A percentile compares a stretch with the other conserved stretches of the same genome.
These are phyloP conservation scores for Garra rufa DNA, from an alignment of 2,113 vertebrate genomes.

Conservation along the genomic window DNA sequence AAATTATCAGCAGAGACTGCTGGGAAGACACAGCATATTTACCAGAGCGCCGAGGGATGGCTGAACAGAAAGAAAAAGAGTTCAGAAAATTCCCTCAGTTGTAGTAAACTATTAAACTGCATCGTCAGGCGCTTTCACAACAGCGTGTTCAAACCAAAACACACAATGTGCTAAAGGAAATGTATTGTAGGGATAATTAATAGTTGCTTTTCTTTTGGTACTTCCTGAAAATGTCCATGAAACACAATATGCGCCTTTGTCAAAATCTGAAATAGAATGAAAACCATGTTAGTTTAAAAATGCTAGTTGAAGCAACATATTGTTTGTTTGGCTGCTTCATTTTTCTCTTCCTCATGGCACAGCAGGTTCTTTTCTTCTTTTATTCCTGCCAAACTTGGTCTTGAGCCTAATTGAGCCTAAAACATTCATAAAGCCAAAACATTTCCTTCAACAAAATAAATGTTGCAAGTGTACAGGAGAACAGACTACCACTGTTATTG, in stretches of 20 bases:
- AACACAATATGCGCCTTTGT: background rate
- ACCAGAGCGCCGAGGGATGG: background rate
- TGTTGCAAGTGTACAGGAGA: background rate
- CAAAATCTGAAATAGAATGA: background rate
- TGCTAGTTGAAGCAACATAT: background rate
- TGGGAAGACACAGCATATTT: background rate
- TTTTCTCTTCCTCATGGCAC: background rate
- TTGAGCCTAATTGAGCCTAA: background rate
- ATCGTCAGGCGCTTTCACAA: background rate
- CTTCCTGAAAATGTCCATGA: background rate
- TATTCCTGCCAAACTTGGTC: background rate
- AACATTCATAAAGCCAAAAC: background rate
- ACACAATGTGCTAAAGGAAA: background rate
- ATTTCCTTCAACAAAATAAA: background rate
- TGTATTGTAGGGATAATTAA: background rate
- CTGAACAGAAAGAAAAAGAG: background rate
- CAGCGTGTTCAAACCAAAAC: background rate
- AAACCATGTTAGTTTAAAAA: background rate
- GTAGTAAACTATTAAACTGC: conserved; percentile 13
- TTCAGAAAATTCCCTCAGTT: conserved; percentile 2
- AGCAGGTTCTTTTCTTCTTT: background rate
- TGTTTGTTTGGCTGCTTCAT: background rate
- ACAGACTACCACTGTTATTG: background rate
- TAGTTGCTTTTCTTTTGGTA: background rate
- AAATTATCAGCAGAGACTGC: conserved; percentile 5